Evolutionary conservation across 2,888 invertebrate species (phyloP), one percentile per base, ranked within the genome.

Genomic region (Morpho helenor): DNA sequence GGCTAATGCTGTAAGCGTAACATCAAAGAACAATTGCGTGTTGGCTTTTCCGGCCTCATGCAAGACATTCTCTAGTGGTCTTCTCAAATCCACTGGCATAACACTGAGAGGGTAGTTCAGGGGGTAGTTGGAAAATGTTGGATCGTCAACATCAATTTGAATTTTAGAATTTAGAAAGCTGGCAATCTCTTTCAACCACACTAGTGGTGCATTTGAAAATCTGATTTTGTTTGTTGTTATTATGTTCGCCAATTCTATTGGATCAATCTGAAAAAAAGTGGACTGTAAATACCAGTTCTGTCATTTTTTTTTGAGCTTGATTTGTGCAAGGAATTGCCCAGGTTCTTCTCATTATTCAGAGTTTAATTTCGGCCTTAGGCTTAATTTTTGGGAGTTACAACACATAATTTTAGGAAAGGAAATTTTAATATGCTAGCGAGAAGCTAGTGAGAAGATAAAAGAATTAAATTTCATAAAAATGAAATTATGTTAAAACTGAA

Each of bases 171-270:
- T 94, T 47, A 95, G 80, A 77, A 91, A 94, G 44, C 89, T 90
- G 7, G 93, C 92, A 52, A 96, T 90, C 73, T 94, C 94, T 74
- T 95, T 94, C 39, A 96, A 74, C 95, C 95, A 90, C 8, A 90
- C 87, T 2, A 90, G 77, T 7, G 95, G 95, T n/a, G 94, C 94
- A 45, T 94, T 94, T 0, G 94, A 94, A 77, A 94, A 95, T 60
- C 93, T 91, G 3, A 90, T 71, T 77, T 94, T 93, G 52, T 93
- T 92, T 22, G 91, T 91, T 59, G 93, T 77, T 70, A 88, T 85
- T 49, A 88, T 76, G 40, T 71, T 81, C 3, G 81, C 78, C 53
- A 93, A 72, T 68, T 95, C 95, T 8, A 91, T 87, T 7, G 87
- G 76, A 64, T 93, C 92, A 68, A 95, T 93, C 94, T 94, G 79